These are phyloP conservation scores for Laupala kohalensis DNA, from an alignment of 1,140 invertebrate species.

Conservation along the genomic window DNA sequence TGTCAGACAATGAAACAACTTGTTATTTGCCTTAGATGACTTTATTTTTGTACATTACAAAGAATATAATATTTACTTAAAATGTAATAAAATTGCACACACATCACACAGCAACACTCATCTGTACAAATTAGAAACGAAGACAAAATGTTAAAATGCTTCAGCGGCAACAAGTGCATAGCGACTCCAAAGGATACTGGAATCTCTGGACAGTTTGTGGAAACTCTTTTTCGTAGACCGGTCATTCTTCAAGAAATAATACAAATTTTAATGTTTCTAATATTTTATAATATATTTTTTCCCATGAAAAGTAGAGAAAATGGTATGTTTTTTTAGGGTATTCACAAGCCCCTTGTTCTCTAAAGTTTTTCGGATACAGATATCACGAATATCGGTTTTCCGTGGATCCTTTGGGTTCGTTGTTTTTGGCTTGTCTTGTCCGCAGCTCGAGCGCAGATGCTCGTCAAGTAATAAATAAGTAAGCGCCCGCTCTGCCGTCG, in stretches of 20 bases:
- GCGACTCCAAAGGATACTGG: no score
- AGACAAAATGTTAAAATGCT: neutral
- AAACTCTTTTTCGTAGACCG: no score
- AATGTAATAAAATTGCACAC: neutral
- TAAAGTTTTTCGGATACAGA: no score
- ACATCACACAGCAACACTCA: neutral
- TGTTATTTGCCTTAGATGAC: neutral
- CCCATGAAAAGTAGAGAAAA: neutral
- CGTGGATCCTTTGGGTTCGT: no score
- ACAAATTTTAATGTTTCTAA: neutral
- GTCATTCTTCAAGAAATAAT: neutral
- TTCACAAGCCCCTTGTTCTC: neutral
- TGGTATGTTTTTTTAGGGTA: neutral
- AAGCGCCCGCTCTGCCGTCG: no score
- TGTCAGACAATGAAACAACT: neutral
- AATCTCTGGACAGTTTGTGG: no score
- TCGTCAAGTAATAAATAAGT: no score
- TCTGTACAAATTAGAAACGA: neutral
- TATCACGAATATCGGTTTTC: no score
- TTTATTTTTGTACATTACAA: slow-evolving; percentile 5
- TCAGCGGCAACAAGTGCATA: neutral
- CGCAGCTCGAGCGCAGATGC: no score
- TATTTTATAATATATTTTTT: neutral
- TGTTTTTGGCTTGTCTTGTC: no score
- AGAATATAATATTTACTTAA: neutral